Evolutionary conservation across 2,888 invertebrate species (phyloP).

Genomic region (Mythimna loreyi): DNA sequence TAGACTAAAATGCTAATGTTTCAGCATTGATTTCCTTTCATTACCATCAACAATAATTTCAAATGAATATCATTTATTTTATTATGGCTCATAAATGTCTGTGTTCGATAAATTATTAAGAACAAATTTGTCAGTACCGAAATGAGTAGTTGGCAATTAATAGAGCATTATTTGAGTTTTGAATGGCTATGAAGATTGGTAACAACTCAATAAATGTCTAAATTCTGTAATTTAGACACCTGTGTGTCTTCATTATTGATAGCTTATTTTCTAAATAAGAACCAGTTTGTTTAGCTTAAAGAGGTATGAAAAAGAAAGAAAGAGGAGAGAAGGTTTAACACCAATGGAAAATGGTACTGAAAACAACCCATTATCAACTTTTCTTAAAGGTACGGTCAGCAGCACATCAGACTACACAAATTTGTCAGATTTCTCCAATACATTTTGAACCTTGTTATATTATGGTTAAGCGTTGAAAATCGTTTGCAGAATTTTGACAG

Average conservation of each 20-base stretch:
- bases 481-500: no score
- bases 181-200: neutral
- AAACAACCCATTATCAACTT: neutral
- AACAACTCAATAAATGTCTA: neutral
- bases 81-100: slow-evolving; percentile 4
- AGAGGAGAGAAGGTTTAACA: neutral
- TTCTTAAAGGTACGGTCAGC: neutral
- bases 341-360: neutral
- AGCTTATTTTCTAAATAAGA: neutral
- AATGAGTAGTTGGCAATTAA: slow-evolving; percentile 12
- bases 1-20: slow-evolving; percentile 28
- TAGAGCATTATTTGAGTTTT: neutral
- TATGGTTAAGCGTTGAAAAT: no score
- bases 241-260: neutral
- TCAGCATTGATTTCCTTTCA: slow-evolving; percentile 30
- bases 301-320: neutral
- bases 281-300: neutral
- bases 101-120: slow-evolving; percentile 3
- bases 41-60: slow-evolving; percentile 25
- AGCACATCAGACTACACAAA: no score
- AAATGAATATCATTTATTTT: slow-evolving; percentile 7
- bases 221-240: no score
- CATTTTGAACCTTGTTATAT: no score
- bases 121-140: neutral
- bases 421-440: no score